phyloP scores from a whole-genome alignment of 2,797 vertebrate genomes.

The Anomalospiza imberbis region DNA sequence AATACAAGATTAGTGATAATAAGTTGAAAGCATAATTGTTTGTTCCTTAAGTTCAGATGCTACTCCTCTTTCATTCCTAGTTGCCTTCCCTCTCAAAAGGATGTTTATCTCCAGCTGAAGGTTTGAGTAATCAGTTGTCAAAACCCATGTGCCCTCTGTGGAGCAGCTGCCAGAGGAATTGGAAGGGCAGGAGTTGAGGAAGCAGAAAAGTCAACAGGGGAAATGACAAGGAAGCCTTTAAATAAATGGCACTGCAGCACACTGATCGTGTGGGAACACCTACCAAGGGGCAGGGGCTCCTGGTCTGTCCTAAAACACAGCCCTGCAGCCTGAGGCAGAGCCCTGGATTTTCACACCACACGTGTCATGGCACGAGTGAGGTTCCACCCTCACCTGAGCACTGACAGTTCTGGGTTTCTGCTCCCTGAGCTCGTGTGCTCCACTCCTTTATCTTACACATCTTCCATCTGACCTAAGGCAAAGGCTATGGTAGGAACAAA shows the following conservation, averaged over 20 bases:
- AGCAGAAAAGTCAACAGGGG: background rate
- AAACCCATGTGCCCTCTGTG: background rate
- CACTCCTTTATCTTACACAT: background rate
- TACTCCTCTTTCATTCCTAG: background rate
- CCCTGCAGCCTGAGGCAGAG: background rate
- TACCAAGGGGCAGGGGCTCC: background rate
- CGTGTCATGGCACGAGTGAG: rapidly evolving
- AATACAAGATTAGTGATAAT: background rate
- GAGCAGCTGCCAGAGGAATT: background rate
- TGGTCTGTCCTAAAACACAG: background rate
- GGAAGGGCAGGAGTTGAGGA: background rate
- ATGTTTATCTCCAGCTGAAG: background rate
- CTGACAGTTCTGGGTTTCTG: background rate
- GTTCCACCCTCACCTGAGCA: background rate
- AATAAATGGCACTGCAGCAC: background rate
- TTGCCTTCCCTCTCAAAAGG: background rate
- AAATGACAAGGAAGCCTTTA: background rate
- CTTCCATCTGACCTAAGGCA: background rate
- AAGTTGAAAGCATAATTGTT: background rate
- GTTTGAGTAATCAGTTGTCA: background rate
- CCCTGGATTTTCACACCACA: rapidly evolving
- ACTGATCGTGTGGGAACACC: rapidly evolving
- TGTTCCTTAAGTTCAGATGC: background rate
- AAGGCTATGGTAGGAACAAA: background rate
- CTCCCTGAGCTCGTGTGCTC: background rate